Conservation (phyloP, 2,113 vertebrate genomes). For the Balaenoptera acutorostrata region DNA sequence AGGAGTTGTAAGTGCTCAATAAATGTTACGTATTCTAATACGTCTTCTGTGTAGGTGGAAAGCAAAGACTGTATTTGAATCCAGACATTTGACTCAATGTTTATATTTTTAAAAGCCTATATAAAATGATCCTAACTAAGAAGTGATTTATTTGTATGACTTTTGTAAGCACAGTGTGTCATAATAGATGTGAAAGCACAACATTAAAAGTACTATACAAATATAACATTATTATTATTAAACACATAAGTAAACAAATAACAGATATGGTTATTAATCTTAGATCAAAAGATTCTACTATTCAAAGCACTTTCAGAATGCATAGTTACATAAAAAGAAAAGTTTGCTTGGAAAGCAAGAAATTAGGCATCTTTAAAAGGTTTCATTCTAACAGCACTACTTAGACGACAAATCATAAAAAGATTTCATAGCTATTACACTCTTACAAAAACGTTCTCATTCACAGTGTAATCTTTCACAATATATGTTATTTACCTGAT, state of each 20-base stretch:
- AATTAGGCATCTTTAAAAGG: slow-evolving; percentile 14
- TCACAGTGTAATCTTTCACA: background rate
- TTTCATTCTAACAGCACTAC: background rate
- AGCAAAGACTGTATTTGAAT: background rate
- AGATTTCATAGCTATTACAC: background rate
- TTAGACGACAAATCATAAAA: slow-evolving; percentile 19
- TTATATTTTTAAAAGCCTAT: background rate
- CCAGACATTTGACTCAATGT: background rate
- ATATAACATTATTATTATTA: slow-evolving; percentile 22
- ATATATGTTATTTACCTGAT: slow-evolving; percentile 38
- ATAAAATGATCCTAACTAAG: background rate
- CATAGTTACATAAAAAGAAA: background rate
- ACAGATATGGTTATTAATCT: slow-evolving; percentile 24
- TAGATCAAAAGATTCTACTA: background rate
- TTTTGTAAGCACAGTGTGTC: background rate
- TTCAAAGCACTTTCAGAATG: background rate
- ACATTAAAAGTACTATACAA: background rate
- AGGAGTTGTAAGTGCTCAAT: background rate
- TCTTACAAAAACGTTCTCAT: slow-evolving; percentile 27
- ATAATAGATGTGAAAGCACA: background rate
- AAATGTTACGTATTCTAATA: background rate
- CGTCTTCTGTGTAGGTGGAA: background rate
- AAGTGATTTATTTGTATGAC: slow-evolving; percentile 26
- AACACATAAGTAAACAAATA: slow-evolving; percentile 30
- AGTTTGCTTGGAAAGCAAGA: background rate